Conservation (phyloP, 2,797 vertebrate genomes). For the Sebastes cheni region DNA sequence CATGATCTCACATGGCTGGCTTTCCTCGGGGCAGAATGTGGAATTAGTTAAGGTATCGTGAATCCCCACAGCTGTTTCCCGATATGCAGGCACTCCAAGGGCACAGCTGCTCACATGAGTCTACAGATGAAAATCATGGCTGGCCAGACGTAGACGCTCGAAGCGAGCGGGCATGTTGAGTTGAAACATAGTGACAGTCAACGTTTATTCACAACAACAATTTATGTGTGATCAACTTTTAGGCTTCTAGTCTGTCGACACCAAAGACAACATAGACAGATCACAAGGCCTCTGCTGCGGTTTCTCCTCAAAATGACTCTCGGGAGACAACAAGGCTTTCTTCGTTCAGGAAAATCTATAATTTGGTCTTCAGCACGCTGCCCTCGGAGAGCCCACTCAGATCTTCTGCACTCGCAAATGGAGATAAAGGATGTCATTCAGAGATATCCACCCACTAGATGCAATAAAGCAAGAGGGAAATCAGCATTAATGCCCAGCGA, state of each 20-base stretch:
- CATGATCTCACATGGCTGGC: slow-evolving; percentile 77
- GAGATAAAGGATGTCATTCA: slow-evolving; percentile 66
- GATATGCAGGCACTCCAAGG: slow-evolving; percentile 64
- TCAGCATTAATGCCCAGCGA: slow-evolving; percentile 15
- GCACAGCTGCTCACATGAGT: slow-evolving; percentile 78
- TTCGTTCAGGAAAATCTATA: slow-evolving; percentile 37
- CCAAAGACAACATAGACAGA: slow-evolving; percentile 4
- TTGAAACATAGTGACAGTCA: slow-evolving; percentile 16
- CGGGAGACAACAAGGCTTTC: slow-evolving; percentile 44
- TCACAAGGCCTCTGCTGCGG: background rate
- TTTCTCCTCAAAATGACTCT: slow-evolving; percentile 21
- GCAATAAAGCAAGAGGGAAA: slow-evolving; percentile 44
- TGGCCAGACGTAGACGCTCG: slow-evolving; percentile 21
- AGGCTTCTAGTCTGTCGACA: background rate
- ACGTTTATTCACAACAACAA: slow-evolving; percentile 3
- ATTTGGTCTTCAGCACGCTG: slow-evolving; percentile 31
- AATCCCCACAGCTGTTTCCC: slow-evolving; percentile 81
- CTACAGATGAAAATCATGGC: slow-evolving; percentile 55
- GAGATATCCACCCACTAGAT: slow-evolving; percentile 46
- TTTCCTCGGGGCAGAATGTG: slow-evolving; percentile 71
- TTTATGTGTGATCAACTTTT: background rate
- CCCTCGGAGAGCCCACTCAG: slow-evolving; percentile 42
- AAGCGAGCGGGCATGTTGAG: slow-evolving; percentile 32
- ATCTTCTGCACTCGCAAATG: slow-evolving; percentile 21
- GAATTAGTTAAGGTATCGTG: slow-evolving; percentile 79